A percentile compares a stretch with the other conserved stretches of the same genome.
Evolutionary conservation across 2,797 vertebrate genomes (phyloP).

Genomic region (Antrozous pallidus): DNA sequence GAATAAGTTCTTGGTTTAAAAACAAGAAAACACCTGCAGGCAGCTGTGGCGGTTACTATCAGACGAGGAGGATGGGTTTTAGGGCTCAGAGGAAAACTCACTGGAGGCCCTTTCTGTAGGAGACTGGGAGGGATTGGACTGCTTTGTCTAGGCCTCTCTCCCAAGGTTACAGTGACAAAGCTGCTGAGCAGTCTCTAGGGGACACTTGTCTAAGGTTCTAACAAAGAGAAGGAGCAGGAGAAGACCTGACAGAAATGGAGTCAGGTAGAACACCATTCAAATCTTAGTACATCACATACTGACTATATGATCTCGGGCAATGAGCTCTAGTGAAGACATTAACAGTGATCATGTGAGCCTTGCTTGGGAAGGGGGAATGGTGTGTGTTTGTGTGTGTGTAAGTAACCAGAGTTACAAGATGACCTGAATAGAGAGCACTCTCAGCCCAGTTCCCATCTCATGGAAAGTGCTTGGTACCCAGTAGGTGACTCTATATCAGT

Average conservation of each 20-base stretch:
- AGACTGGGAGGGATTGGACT: not conserved
- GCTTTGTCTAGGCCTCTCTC: not conserved
- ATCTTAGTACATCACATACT: not conserved
- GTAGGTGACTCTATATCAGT: not conserved
- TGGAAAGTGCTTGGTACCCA: not conserved
- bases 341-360: not conserved
- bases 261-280: not conserved
- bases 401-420: not conserved
- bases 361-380: not conserved
- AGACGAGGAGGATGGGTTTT: constrained; percentile 5
- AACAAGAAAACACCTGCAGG: constrained; percentile 57
- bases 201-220: not conserved
- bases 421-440: not conserved
- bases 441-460: not conserved
- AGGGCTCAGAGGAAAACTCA: constrained; percentile 26
- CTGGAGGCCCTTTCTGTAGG: not conserved
- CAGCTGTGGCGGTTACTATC: constrained; percentile 3
- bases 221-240: not conserved
- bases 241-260: constrained; percentile 2
- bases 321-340: not conserved
- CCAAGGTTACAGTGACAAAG: not conserved
- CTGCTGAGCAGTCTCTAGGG: not conserved
- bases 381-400: not conserved
- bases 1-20: constrained; percentile 53
- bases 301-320: not conserved